These are phyloP conservation scores for Prenolepis imparis DNA, from an alignment of 2,888 invertebrate genomes.

Conservation along the genomic window DNA sequence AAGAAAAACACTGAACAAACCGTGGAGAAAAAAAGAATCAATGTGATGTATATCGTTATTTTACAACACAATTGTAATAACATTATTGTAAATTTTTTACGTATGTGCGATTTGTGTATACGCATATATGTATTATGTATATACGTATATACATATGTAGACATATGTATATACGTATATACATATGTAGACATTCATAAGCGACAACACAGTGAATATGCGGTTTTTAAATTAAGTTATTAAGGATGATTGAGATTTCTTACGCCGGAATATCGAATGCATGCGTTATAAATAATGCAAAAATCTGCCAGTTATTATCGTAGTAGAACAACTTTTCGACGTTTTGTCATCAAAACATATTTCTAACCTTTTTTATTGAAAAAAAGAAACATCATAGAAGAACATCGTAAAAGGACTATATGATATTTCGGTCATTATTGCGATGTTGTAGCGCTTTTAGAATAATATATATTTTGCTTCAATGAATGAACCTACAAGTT, in stretches of 20 bases:
- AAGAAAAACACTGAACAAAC: not conserved
- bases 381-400: not conserved
- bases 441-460: not conserved
- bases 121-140: not conserved
- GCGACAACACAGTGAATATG: not conserved
- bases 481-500: not conserved
- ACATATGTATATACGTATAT: not conserved
- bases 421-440: not conserved
- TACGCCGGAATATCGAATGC: not conserved
- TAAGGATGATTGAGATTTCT: not conserved
- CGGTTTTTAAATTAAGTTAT: not conserved
- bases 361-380: not conserved
- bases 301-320: not conserved
- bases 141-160: not conserved
- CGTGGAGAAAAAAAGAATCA: not conserved
- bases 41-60: conserved; percentile 2
- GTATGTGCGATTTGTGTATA: conserved; percentile 4
- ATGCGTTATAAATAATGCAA: not conserved
- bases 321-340: no score
- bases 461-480: not conserved
- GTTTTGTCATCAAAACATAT: not conserved
- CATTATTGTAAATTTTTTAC: conserved; percentile 12
- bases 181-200: not conserved
- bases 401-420: not conserved
- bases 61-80: not conserved